Evolutionary conservation across 1,140 invertebrate species (phyloP), one percentile per base, ranked within the genome.

Genomic region (Heliothis subflexa): DNA sequence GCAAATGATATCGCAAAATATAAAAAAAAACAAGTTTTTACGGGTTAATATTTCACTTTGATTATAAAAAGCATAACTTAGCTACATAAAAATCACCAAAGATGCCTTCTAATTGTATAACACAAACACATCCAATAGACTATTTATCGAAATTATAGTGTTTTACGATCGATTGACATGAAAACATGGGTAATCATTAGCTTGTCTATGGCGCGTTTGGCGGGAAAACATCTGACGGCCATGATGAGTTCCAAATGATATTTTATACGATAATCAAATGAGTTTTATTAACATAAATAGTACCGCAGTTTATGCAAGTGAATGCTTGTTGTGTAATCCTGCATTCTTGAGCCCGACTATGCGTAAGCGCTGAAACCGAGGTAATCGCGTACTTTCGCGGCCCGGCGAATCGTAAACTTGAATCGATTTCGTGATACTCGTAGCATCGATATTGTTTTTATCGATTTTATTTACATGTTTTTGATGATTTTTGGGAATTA

Each of bases 281-380:
- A 77, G 75, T 59, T 77, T 70, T 75, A 78, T 78, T 78, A 57
- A 59, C 62, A 78, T 78, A 78, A 72, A 72, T 64, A 72, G 57
- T 72, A 70, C 40, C 55, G 66, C 11, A 14, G 74, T 77, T 78
- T 78, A 55, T 80, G 73, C 79, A 81, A 83, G 82, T 80, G 77
- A 81, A 79, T 40, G 78, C 71, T 79, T n/a, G 54, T 84, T 85
- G 79, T 78, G 82, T 79, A 82, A 83, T 57, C 47, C 72, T 78
- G 80, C 82, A 85, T 85, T 82, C 84, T 82, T 83, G 83, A 61
- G 40, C 76, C 77, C 11, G 50, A 55, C 61, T 83, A 79, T 82
- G 82, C 82, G 84, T 83, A 79, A 77, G 80, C 78, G 79, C 82
- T 85, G 82, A 83, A 83, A 78, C 75, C 45, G 70, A 77, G 72